Evolutionary conservation across 2,797 vertebrate genomes (phyloP).

Genomic region (Hoplostethus mediterraneus): DNA sequence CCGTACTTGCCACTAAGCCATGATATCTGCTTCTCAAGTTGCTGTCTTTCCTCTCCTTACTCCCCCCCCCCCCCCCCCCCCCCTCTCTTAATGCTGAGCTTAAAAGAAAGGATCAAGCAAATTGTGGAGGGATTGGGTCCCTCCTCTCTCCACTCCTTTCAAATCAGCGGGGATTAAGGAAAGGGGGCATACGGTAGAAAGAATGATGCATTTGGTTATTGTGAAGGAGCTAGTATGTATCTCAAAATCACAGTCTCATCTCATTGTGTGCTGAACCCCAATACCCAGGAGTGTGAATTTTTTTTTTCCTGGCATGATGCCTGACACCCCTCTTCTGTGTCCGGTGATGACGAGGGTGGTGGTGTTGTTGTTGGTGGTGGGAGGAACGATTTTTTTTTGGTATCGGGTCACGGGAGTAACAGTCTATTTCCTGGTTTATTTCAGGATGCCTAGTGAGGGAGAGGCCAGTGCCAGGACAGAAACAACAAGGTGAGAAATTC

Average conservation of each 20-base stretch:
- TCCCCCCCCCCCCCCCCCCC: constrained; percentile 55
- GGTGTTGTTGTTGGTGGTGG: constrained; percentile 29
- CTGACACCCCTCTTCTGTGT: constrained; percentile 71
- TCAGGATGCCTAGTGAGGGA: constrained; percentile 97
- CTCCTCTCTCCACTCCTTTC: constrained; percentile 29
- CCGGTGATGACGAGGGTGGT: constrained; percentile 53
- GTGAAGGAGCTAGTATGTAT: constrained; percentile 39
- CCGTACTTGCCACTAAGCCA: constrained; percentile 52
- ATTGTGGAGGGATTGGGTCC: constrained; percentile 22
- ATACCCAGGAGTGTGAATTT: constrained; percentile 70
- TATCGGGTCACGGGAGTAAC: constrained; percentile 50
- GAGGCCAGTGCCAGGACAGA: constrained; percentile 96
- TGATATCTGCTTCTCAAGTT: constrained; percentile 51
- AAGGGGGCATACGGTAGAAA: constrained; percentile 41
- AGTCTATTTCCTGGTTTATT: constrained; percentile 78
- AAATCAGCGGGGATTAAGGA: constrained; percentile 69
- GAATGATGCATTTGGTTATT: constrained; percentile 49
- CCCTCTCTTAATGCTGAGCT: constrained; percentile 39
- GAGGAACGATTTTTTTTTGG: not conserved
- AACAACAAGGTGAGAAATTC: constrained; percentile 91
- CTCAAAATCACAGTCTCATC: constrained; percentile 48
- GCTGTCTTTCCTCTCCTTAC: constrained; percentile 68
- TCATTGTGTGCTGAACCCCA: constrained; percentile 69
- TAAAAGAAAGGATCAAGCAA: constrained; percentile 32
- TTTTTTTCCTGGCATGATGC: constrained; percentile 81